Conservation (phyloP, 2,113 vertebrate species). For the Oophaga pumilio region DNA sequence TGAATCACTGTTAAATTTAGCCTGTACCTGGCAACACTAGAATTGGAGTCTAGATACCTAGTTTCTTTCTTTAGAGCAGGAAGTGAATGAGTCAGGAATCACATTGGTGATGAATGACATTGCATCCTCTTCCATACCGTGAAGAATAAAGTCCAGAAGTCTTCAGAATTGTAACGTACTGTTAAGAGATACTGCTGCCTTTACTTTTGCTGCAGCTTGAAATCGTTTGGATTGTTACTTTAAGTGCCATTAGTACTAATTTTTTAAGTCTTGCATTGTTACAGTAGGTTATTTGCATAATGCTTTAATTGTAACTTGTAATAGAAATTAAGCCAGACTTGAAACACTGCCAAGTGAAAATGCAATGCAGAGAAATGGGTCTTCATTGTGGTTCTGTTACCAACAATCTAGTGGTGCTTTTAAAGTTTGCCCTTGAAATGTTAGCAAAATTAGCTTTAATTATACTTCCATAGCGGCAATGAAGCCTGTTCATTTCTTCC, state of each 20-base stretch:
- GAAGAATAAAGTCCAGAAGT: background rate
- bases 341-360: conserved; percentile 31
- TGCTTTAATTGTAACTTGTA: conserved; percentile 37
- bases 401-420: background rate
- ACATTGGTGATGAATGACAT: background rate
- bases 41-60: background rate
- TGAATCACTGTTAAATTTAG: conserved; percentile 26
- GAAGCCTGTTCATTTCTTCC: background rate
- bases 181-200: background rate
- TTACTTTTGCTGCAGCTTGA: conserved; percentile 19
- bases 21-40: conserved; percentile 23
- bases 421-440: background rate
- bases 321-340: conserved; percentile 24
- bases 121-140: background rate
- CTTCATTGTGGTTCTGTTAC: background rate
- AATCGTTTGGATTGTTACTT: conserved; percentile 23
- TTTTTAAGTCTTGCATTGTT: conserved; percentile 27
- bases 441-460: background rate
- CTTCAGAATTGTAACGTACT: background rate
- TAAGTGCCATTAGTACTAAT: conserved; percentile 13
- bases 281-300: conserved; percentile 45
- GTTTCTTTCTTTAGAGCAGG: conserved; percentile 1
- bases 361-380: background rate
- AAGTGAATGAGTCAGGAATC: conserved; percentile 27
- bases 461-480: background rate